Conservation (phyloP, 1,140 invertebrate species). For the Drosophila aff. region DNA sequence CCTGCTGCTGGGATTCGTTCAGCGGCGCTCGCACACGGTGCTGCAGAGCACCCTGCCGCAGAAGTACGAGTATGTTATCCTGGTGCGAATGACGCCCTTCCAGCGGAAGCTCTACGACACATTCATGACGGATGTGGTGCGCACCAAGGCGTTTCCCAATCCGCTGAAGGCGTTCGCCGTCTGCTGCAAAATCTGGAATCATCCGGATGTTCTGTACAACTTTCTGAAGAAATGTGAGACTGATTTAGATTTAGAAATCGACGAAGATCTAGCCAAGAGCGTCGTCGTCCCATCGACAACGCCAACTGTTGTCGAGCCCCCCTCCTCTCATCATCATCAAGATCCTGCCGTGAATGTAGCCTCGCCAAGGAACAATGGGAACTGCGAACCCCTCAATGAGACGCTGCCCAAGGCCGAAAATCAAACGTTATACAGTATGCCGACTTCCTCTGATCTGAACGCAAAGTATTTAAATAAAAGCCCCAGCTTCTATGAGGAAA, state of each 20-base stretch:
- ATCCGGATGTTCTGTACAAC: conserved; percentile 98
- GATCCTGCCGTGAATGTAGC: conserved; percentile 24
- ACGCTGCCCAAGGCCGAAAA: conserved; percentile 24
- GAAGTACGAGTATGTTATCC: conserved; percentile 96
- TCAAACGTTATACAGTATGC: conserved; percentile 25
- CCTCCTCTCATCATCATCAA: not conserved
- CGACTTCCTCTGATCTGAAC: conserved; percentile 36
- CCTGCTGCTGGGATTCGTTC: conserved; percentile 95
- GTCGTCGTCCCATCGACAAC: conserved; percentile 21
- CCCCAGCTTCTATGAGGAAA: conserved; percentile 52
- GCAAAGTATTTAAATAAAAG: conserved; percentile 48
- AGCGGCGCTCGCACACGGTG: conserved; percentile 95
- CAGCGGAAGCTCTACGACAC: conserved; percentile 95
- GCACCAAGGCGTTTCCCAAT: conserved; percentile 95
- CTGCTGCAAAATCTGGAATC: conserved; percentile 99
- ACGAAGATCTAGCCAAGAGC: conserved; percentile 85
- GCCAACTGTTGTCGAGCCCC: conserved; percentile 30
- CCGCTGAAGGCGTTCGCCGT: conserved; percentile 99
- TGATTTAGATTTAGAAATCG: conserved; percentile 96
- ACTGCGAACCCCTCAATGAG: conserved; percentile 17
- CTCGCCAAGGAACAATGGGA: conserved; percentile 23
- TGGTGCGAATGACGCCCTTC: conserved; percentile 94
- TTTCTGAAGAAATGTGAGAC: conserved; percentile 94
- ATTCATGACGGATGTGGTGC: conserved; percentile 96
- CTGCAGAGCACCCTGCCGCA: conserved; percentile 93